Base-by-base conservation (phyloP, 53 echinoderm and acorn worm genomes). In the Temnopleurus reevesii region DNA sequence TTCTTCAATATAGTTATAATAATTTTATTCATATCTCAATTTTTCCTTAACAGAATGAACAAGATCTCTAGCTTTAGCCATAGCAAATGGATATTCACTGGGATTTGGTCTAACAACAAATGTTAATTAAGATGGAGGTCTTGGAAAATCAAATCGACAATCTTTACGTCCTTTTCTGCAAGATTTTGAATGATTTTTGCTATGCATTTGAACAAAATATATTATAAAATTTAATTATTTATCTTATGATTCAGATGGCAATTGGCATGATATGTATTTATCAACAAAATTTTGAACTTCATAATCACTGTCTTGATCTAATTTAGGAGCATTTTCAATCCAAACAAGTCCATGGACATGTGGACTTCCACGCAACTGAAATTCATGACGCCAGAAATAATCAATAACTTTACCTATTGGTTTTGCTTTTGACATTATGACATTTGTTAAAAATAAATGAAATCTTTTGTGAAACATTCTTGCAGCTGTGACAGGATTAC, bases 71-170 rank as follows among this genome's bases (percentile, higher is more conserved):
- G 56, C 56, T 56, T 17, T 56, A 15, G n/a, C 56, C n/a, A 18
- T 15, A 15, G n/a, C 56, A 15, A 15, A 18, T 21, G 13, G 17
- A 9, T 56, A 4, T 56, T 56, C n/a, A 56, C 4, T n/a, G n/a
- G n/a, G n/a, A 18, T 56, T 56, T 56, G 56, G 56, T 56, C 56
- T 56, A 9, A 56, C 56, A 56, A 56, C 18, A n/a, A 56, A 56
- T 56, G 56, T 56, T 19, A 15, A 18, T 56, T 19, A 4, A 56
- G 56, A 56, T 56, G 9, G 4, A 59, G 59, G 59, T 59, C n/a
- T 59, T 26, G 59, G 59, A 58, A 92, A 92, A 80, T 92, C 89
- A 44, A 90, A 92, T 33, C 90, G 34, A 56, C n/a, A n/a, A n/a
- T 47, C 33, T 24, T 36, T 92, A 12, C 92, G 89, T 19, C 71